These are phyloP conservation scores for Drosophila quadrilineata DNA, from an alignment of 1,140 invertebrate species.

Conservation along the genomic window DNA sequence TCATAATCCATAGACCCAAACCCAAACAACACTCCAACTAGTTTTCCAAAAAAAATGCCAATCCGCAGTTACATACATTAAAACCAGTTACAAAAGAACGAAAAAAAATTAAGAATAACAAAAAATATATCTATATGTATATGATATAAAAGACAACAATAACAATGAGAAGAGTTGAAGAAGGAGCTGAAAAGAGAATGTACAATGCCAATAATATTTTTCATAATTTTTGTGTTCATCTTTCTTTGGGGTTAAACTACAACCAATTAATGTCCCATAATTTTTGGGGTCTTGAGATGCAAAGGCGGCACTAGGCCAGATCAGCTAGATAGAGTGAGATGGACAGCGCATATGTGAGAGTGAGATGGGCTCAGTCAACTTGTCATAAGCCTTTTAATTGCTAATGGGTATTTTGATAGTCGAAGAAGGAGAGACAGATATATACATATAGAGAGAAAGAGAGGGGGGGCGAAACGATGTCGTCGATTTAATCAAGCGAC, in stretches of 20 bases:
- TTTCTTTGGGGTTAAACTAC: slow-evolving; percentile 40
- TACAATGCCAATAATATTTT: slow-evolving; percentile 79
- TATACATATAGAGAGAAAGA: not conserved
- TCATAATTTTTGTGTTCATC: slow-evolving; percentile 63
- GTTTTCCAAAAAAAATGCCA: slow-evolving; percentile 24
- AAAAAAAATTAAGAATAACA: slow-evolving; percentile 19
- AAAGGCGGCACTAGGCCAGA: slow-evolving; percentile 19
- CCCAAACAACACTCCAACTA: slow-evolving; percentile 4
- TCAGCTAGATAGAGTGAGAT: slow-evolving; percentile 10
- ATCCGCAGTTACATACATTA: slow-evolving; percentile 59
- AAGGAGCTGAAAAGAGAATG: slow-evolving; percentile 53
- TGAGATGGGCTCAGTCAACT: slow-evolving; percentile 55
- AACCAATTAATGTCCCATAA: slow-evolving; percentile 78
- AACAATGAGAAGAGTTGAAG: not conserved
- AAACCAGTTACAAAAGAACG: slow-evolving; percentile 68
- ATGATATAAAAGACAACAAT: slow-evolving; percentile 39
- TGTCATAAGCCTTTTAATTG: slow-evolving; percentile 74
- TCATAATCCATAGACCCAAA: slow-evolving; percentile 24
- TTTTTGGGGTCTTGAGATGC: slow-evolving; percentile 49
- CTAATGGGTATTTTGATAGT: slow-evolving; percentile 75
- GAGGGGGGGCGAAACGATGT: slow-evolving; percentile 1
- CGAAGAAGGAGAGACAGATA: not conserved
- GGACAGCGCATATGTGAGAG: too few species aligned
- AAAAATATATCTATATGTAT: too few species aligned
- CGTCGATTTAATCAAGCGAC: slow-evolving; percentile 28